Percentiles rank a stretch among this genome's conserved stretches.
Evolutionary conservation across 2,797 vertebrate genomes (phyloP).

Genomic region (Gymnothorax reevesii): DNA sequence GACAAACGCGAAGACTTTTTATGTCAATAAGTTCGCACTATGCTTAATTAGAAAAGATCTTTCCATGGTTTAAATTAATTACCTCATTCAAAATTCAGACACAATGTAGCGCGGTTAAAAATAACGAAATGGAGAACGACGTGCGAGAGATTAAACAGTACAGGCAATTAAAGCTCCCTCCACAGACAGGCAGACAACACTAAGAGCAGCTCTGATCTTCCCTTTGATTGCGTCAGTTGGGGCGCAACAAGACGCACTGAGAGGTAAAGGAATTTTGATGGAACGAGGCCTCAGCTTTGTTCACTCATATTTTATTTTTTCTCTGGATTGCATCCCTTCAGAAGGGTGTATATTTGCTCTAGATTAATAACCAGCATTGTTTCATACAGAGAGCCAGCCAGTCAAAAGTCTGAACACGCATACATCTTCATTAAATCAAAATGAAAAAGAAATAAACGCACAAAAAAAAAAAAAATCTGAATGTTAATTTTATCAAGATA

Average conservation of each 20-base stretch:
- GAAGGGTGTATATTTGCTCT: neutral
- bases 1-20: neutral
- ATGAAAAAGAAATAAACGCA: too few relatives aligned
- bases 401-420: too few relatives aligned
- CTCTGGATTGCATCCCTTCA: neutral
- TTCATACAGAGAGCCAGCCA: too few relatives aligned
- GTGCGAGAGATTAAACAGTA: neutral
- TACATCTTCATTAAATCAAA: too few relatives aligned
- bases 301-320: too few relatives aligned
- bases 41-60: neutral
- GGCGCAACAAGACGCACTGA: too few relatives aligned
- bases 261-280: neutral
- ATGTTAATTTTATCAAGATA: too few relatives aligned
- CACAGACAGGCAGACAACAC: neutral
- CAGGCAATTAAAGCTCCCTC: neutral
- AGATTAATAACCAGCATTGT: neutral
- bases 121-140: neutral
- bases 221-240: neutral
- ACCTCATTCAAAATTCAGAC: neutral
- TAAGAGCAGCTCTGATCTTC: neutral
- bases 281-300: too few relatives aligned
- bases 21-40: neutral
- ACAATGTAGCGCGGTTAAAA: constrained; percentile 12
- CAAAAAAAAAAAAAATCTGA: too few relatives aligned
- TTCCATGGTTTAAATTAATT: neutral